Evolutionary conservation across 1,140 invertebrate genomes (phyloP), one percentile per base, ranked within the genome.

Genomic region (Cotesia chilonis): DNA sequence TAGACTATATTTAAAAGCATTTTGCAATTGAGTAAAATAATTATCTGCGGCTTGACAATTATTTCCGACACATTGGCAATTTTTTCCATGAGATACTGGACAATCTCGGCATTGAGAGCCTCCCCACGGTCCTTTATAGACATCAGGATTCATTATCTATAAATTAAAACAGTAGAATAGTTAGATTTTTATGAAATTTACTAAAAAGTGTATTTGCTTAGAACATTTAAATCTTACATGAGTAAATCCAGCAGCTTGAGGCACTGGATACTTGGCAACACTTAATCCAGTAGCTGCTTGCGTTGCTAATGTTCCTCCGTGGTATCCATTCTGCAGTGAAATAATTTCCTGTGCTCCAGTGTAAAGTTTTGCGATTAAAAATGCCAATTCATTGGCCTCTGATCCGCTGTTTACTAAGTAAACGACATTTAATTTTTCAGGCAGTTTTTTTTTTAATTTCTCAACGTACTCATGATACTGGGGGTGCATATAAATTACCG

Each of bases 391-490:
- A 84, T 98, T 99, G 0, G 98, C 97, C 88, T 99, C 98, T 5
- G 96, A 97, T 0, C 98, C 97, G 82, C 96, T 98, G 81, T 99
- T 99, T 0, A 96, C 93, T 78, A 98, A 92, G 84, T 98, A 98
- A 17, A 95, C 93, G 12, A 94, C 92, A 91, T 93, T 80, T 4
- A 85, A 79, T 80, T 96, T 89, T 1, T 90, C 92, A 0, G 97
- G 96, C 60, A 99, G 87, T 83, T 93, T 98, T 1, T 87, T 82
- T 0, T 90, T 90, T 60, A 99, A 87, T 81, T 93, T 92, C 79
- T 94, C 90, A 0, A 94, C 92, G 86, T 98, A 99, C 85, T 98
- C 94, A 81, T 97, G 94, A 68, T 98, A 91, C 80, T 91, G 92
- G 0, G 95, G 93, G 83, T 98, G 94, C 78, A 94, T 87, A 83